Evolutionary conservation across 2,113 vertebrate genomes (phyloP).

Genomic region (Lathamus discolor): DNA sequence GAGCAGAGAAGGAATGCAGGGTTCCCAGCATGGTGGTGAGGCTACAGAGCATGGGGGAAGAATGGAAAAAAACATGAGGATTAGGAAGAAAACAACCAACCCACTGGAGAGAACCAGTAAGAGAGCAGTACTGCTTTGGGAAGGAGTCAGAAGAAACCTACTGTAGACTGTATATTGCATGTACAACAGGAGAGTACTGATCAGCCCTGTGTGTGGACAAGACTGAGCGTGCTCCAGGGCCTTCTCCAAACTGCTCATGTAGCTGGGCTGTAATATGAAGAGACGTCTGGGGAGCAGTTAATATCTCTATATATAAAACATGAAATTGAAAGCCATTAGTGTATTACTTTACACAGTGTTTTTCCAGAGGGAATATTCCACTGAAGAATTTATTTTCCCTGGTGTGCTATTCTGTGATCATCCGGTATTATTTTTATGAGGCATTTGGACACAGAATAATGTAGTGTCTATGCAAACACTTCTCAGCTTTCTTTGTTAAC

Average conservation of each 20-base stretch:
- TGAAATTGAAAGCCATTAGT: conserved; percentile 73
- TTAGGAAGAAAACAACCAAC: background rate
- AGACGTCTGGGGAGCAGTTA: conserved; percentile 72
- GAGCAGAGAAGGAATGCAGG: conserved; percentile 7
- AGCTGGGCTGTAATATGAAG: conserved; percentile 64
- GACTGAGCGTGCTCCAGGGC: background rate
- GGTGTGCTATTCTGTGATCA: conserved; percentile 61
- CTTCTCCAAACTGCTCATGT: conserved; percentile 42
- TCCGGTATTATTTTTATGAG: conserved; percentile 74
- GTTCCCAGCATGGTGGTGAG: background rate
- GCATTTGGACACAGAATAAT: conserved; percentile 74
- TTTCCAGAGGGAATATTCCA: conserved; percentile 67
- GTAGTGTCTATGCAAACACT: conserved; percentile 74
- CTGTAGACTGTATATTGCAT: background rate
- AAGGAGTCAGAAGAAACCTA: background rate
- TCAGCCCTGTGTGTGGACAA: background rate
- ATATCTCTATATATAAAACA: conserved; percentile 71
- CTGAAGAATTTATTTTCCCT: conserved; percentile 69
- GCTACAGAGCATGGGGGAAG: background rate
- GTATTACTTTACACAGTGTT: conserved; percentile 74
- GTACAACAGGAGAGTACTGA: background rate
- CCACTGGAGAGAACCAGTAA: background rate
- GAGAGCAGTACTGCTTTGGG: background rate
- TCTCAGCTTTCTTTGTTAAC: conserved; percentile 78
- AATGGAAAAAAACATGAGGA: background rate